A percentile compares a stretch with the other conserved stretches of the same genome.
Conservation (phyloP, 1,140 invertebrate species). For the Watersipora subatra region DNA sequence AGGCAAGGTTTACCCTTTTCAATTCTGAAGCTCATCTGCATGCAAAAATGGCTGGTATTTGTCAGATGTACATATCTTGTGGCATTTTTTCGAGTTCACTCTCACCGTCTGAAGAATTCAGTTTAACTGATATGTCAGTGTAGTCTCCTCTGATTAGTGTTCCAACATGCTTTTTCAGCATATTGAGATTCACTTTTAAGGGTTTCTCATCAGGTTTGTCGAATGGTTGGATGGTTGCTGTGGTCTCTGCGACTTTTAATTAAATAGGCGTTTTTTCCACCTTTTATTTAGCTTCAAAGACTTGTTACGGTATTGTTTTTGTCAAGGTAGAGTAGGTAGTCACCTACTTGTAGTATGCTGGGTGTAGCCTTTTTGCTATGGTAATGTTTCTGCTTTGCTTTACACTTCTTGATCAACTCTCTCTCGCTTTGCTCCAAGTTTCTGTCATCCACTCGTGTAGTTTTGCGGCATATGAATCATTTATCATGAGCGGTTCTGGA, state of each 20-base stretch:
- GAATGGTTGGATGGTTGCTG: neutral
- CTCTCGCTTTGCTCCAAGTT: neutral
- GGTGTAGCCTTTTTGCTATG: neutral
- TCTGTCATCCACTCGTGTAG: neutral
- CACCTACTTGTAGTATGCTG: neutral
- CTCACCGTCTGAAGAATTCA: neutral
- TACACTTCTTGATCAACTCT: neutral
- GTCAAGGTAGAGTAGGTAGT: neutral
- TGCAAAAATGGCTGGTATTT: too few relatives aligned
- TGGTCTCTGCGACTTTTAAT: neutral
- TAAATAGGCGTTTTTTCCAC: neutral
- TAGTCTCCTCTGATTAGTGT: neutral
- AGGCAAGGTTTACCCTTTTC: too few relatives aligned
- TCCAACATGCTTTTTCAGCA: neutral
- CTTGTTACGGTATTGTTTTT: neutral
- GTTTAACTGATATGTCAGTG: neutral
- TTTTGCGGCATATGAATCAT: neutral
- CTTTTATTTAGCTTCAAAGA: neutral
- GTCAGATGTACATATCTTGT: too few relatives aligned
- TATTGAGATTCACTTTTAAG: neutral
- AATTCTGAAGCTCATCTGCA: too few relatives aligned
- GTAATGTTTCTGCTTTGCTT: neutral
- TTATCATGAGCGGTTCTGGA: neutral
- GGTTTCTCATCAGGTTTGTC: neutral
- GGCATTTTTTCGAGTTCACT: too few relatives aligned